Evolutionary conservation across 35 echinoderm and acorn worm genomes (phyloP).

Genomic region (Strongylocentrotus purpuratus): DNA sequence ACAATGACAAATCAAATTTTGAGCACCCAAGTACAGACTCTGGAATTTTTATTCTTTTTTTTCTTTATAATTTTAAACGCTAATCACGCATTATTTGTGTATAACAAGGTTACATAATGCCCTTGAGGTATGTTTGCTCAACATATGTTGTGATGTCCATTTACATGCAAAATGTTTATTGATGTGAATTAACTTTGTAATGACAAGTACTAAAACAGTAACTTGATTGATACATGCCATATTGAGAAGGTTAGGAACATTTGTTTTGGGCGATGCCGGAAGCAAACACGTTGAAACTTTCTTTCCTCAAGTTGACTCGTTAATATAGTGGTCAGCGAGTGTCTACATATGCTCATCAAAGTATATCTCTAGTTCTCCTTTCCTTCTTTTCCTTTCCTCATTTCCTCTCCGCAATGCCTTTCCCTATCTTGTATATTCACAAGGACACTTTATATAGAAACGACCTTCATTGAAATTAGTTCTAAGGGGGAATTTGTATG

Average conservation of each 20-base stretch:
- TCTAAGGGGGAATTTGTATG: not conserved
- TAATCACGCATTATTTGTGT: no score
- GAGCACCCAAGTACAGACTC: not conserved
- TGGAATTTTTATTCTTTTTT: not conserved
- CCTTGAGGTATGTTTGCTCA: no score
- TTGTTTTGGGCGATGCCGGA: not conserved
- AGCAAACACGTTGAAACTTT: not conserved
- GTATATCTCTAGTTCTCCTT: not conserved
- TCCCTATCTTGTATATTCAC: not conserved
- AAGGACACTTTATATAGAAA: not conserved
- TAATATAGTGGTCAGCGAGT: not conserved
- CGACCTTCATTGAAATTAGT: not conserved
- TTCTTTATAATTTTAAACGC: not conserved
- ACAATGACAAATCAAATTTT: not conserved
- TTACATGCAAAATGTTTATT: no score
- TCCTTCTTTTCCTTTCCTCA: not conserved
- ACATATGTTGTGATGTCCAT: no score
- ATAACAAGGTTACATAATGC: no score
- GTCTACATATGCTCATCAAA: not conserved
- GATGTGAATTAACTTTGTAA: no score
- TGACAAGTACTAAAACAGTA: no score
- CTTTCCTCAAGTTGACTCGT: not conserved
- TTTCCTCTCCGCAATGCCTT: not conserved
- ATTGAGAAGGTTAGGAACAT: not conserved
- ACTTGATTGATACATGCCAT: no score